Conservation (phyloP, 1,140 invertebrate genomes). For the Melitaea cinxia region DNA sequence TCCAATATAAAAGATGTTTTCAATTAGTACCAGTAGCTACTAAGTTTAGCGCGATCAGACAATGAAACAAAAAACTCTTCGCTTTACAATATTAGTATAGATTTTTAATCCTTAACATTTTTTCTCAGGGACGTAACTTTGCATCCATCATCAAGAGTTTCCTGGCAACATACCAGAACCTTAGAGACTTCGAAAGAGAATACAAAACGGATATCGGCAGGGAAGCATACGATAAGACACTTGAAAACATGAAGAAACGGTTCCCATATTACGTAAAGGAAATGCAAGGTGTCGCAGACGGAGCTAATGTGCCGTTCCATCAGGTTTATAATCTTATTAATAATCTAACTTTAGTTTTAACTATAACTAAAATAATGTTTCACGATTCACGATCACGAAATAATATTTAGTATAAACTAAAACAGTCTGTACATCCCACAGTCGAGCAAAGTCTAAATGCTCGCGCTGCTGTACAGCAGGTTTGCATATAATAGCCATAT, state of each 20-base stretch:
- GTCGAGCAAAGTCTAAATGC: no score
- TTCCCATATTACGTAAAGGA: conserved; percentile 92
- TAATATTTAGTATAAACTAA: no score
- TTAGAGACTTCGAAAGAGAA: conserved; percentile 87
- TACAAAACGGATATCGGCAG: conserved; percentile 87
- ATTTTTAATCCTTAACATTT: not conserved
- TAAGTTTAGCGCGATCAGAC: no score
- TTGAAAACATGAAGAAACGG: conserved; percentile 84
- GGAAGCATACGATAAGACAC: conserved; percentile 87
- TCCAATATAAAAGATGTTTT: no score
- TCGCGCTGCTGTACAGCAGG: no score
- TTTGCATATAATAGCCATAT: no score
- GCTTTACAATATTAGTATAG: not conserved
- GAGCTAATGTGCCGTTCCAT: conserved; percentile 90
- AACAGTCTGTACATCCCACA: no score
- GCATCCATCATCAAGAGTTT: conserved; percentile 87
- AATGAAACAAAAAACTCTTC: no score
- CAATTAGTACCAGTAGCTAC: no score
- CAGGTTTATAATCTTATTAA: conserved; percentile 43
- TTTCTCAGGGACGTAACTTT: conserved; percentile 86
- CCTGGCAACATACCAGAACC: conserved; percentile 82
- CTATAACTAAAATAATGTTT: no score
- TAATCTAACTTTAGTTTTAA: no score
- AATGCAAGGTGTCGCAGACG: conserved; percentile 92
- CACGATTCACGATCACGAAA: no score